Percentiles rank a stretch among this genome's conserved stretches.
Evolutionary conservation across 1,140 invertebrate species (phyloP).

Genomic region (Aleiodes sp.): DNA sequence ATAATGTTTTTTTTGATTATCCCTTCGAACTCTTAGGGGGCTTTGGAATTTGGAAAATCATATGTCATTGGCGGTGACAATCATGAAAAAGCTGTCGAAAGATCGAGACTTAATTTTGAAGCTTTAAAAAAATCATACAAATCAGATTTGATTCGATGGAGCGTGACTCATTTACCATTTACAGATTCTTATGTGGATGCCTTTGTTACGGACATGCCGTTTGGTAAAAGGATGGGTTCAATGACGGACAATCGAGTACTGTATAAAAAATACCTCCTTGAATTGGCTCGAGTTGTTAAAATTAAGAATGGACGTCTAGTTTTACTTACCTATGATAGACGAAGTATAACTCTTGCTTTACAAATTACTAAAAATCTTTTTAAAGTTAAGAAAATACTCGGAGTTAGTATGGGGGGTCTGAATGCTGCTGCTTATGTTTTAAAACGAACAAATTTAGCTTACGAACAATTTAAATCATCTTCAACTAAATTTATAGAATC

Average conservation of each 20-base stretch:
- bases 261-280: conserved; percentile 66
- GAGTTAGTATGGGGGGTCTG: conserved; percentile 60
- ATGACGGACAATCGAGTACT: conserved; percentile 64
- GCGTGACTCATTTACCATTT: conserved; percentile 64
- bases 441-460: conserved; percentile 42
- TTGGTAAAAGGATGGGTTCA: conserved; percentile 68
- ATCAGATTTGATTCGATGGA: conserved; percentile 63
- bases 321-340: conserved; percentile 69
- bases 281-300: conserved; percentile 65
- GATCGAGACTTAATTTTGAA: conserved; percentile 61
- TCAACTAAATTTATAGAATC: no score
- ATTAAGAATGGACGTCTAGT: conserved; percentile 62
- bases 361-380: conserved; percentile 45
- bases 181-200: conserved; percentile 67
- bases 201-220: conserved; percentile 72
- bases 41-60: conserved; percentile 58
- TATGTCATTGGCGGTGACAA: conserved; percentile 66
- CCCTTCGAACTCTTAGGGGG: conserved; percentile 50
- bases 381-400: conserved; percentile 49
- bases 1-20: background rate
- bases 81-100: conserved; percentile 59
- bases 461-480: conserved; percentile 39
- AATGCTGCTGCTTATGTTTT: conserved; percentile 56
- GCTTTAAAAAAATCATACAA: conserved; percentile 46
- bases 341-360: conserved; percentile 58